These are phyloP conservation scores for Axis porcinus DNA, from an alignment of 2,113 vertebrate species.

Conservation along the genomic window DNA sequence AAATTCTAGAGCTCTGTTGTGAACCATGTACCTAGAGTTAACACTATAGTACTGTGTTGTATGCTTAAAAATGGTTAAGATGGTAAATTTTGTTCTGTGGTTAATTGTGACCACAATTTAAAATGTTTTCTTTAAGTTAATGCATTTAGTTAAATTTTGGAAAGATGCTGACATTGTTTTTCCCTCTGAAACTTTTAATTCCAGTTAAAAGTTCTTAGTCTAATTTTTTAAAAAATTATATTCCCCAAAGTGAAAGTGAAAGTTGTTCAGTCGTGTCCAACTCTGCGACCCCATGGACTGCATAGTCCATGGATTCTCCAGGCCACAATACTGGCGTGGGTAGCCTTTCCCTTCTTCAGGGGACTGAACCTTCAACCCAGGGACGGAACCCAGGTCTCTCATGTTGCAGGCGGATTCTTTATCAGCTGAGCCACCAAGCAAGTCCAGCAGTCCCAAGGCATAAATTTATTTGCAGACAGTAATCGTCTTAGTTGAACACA, in stretches of 20 bases:
- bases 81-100: not conserved
- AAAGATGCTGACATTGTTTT: not conserved
- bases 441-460: not conserved
- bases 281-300: not conserved
- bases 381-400: not conserved
- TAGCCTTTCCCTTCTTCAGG: not conserved
- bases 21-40: not conserved
- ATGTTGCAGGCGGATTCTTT: not conserved
- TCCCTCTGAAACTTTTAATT: not conserved
- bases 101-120: not conserved
- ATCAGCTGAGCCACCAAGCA: not conserved
- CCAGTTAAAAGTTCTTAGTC: not conserved
- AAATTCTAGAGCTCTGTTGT: not conserved
- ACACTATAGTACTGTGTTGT: not conserved
- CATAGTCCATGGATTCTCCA: not conserved
- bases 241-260: not conserved
- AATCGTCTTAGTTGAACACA: not conserved
- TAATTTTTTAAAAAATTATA: not conserved
- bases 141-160: not conserved
- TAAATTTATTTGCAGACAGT: not conserved
- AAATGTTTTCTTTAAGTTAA: not conserved
- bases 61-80: not conserved
- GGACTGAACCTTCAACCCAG: not conserved
- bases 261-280: not conserved
- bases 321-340: not conserved